Evolutionary conservation across 2,888 invertebrate species (phyloP).

Genomic region (Ochlodes sylvanus): DNA sequence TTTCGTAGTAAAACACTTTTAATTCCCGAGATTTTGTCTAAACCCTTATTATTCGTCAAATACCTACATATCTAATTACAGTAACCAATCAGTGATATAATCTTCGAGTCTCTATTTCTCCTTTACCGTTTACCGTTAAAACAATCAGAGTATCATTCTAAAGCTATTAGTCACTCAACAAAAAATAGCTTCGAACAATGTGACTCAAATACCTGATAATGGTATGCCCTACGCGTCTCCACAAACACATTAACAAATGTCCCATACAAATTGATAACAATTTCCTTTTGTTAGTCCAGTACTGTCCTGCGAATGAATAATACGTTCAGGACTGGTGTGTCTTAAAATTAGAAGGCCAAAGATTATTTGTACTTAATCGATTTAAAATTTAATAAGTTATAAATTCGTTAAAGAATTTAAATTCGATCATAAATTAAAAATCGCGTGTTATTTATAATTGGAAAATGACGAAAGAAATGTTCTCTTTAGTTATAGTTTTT

Average conservation of each 20-base stretch:
- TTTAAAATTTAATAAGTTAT: conserved; percentile 1
- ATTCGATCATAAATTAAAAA: conserved; percentile 25
- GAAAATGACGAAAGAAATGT: conserved; percentile 50
- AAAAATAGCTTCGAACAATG: conserved; percentile 35
- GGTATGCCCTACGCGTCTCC: conserved; percentile 71
- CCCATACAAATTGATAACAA: conserved; percentile 81
- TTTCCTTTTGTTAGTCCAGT: conserved; percentile 75
- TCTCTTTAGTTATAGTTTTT: conserved; percentile 51
- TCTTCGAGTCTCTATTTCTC: neutral
- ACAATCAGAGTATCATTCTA: conserved; percentile 15
- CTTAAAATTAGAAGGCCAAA: conserved; percentile 12
- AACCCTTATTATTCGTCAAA: too few relatives aligned
- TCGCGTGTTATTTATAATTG: conserved; percentile 2
- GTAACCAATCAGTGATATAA: too few relatives aligned
- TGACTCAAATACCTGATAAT: conserved; percentile 63
- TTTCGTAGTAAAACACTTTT: too few relatives aligned
- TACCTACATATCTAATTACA: too few relatives aligned
- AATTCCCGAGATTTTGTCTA: too few relatives aligned
- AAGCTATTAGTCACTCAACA: conserved; percentile 28
- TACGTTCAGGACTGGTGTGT: conserved; percentile 54
- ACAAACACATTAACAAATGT: conserved; percentile 68
- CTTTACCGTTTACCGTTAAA: neutral
- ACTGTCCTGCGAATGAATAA: conserved; percentile 61
- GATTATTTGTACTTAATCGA: too few relatives aligned
- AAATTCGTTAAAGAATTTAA: neutral